These are phyloP conservation scores for Orussus abietinus DNA, from an alignment of 1,140 invertebrate species.

Conservation along the genomic window DNA sequence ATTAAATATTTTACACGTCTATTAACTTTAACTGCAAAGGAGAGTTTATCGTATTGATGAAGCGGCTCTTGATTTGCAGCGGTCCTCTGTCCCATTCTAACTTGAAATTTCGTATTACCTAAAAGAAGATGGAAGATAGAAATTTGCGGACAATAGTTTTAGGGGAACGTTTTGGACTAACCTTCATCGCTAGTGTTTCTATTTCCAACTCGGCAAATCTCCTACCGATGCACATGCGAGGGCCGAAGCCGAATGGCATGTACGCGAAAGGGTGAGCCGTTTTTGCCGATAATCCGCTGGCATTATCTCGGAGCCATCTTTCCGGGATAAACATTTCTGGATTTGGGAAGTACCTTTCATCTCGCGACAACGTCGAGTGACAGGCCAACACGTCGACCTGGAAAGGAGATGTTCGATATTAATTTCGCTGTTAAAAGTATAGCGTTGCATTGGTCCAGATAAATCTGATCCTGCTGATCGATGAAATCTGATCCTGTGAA, in stretches of 20 bases:
- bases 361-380: constrained; percentile 42
- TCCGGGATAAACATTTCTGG: constrained; percentile 49
- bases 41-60: constrained; percentile 41
- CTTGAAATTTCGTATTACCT: constrained; percentile 42
- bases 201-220: constrained; percentile 51
- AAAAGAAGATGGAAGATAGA: constrained; percentile 7
- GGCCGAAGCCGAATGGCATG: constrained; percentile 65
- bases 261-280: constrained; percentile 58
- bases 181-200: constrained; percentile 42
- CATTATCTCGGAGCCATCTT: constrained; percentile 50
- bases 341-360: constrained; percentile 48
- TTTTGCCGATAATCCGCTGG: constrained; percentile 32
- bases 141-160: constrained; percentile 4
- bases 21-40: constrained; percentile 42
- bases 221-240: constrained; percentile 49
- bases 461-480: too few species aligned
- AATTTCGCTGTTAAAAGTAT: too few species aligned
- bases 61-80: constrained; percentile 32
- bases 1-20: constrained; percentile 25
- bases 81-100: constrained; percentile 43
- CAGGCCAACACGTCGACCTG: constrained; percentile 51
- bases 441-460: too few species aligned
- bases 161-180: constrained; percentile 13
- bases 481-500: too few species aligned
- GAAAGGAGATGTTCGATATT: constrained; percentile 26